These are phyloP conservation scores for Astyanax mexicanus DNA, from an alignment of 2,797 vertebrate species.

Conservation along the genomic window DNA sequence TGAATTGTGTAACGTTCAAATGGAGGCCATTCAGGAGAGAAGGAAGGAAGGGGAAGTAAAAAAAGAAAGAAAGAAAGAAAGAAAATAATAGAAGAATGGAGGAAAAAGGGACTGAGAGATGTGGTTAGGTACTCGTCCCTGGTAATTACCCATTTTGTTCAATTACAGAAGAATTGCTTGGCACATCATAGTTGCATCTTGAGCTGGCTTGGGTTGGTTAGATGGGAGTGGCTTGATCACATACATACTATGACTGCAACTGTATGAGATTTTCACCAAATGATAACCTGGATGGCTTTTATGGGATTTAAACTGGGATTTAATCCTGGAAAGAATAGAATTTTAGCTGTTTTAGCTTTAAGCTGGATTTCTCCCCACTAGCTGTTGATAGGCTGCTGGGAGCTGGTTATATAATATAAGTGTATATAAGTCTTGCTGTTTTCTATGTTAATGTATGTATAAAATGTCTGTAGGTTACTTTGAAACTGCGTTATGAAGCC, in stretches of 20 bases:
- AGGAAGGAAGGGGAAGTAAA: slow-evolving; percentile 18
- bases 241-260: background rate
- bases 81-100: slow-evolving; percentile 21
- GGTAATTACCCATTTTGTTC: slow-evolving; percentile 66
- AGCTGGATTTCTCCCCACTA: no score
- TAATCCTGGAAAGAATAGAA: no score
- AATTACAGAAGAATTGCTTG: slow-evolving; percentile 69
- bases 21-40: slow-evolving; percentile 53
- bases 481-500: no score
- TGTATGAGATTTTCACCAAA: no score
- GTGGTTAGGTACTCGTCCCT: slow-evolving; percentile 62
- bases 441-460: no score
- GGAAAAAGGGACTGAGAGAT: slow-evolving; percentile 39
- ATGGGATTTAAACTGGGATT: no score
- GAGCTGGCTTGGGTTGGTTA: slow-evolving; percentile 3
- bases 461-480: no score
- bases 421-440: no score
- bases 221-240: background rate
- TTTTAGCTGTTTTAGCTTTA: no score
- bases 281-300: no score
- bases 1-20: slow-evolving; percentile 67
- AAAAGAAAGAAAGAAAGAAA: slow-evolving; percentile 22
- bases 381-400: no score
- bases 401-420: no score
- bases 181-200: slow-evolving; percentile 56